Evolutionary conservation across 2,797 vertebrate species (phyloP).

Genomic region (Atherinosoma microstoma): DNA sequence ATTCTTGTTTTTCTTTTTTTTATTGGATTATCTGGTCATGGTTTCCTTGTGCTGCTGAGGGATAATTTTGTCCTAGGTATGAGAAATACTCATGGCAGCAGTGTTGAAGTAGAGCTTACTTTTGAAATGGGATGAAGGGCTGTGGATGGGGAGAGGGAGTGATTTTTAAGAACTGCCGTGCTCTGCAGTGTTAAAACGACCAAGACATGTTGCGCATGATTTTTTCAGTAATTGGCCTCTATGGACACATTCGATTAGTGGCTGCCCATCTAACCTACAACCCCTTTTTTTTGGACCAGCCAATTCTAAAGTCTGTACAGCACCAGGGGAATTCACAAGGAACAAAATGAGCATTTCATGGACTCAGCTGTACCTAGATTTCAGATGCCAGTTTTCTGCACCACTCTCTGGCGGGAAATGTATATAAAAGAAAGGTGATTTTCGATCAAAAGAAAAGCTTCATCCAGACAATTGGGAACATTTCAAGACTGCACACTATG

Average conservation of each 20-base stretch:
- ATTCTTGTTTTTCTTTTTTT: slow-evolving; percentile 23
- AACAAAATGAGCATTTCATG: slow-evolving; percentile 59
- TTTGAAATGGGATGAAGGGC: slow-evolving; percentile 37
- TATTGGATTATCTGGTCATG: slow-evolving; percentile 49
- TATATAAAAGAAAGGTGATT: slow-evolving; percentile 47
- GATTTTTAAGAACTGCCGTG: slow-evolving; percentile 8
- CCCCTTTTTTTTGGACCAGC: slow-evolving; percentile 22
- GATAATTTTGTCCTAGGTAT: slow-evolving; percentile 31
- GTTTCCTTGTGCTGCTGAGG: slow-evolving; percentile 32
- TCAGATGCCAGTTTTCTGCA: slow-evolving; percentile 37
- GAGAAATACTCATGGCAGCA: slow-evolving; percentile 31
- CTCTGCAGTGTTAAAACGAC: slow-evolving; percentile 36
- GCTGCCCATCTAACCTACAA: slow-evolving; percentile 38
- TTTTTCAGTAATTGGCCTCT: slow-evolving; percentile 50
- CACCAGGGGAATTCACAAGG: slow-evolving; percentile 46
- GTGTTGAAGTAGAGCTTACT: slow-evolving; percentile 26
- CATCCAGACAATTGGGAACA: slow-evolving; percentile 28
- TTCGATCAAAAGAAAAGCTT: slow-evolving; percentile 34
- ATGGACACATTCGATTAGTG: slow-evolving; percentile 40
- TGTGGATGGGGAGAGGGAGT: neutral
- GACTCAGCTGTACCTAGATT: slow-evolving; percentile 56
- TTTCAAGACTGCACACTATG: slow-evolving; percentile 42
- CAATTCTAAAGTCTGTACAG: slow-evolving; percentile 32
- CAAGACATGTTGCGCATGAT: slow-evolving; percentile 34
- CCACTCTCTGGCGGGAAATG: slow-evolving; percentile 19